Base-by-base conservation (phyloP, 2,797 vertebrate species). In the Sebastes hubbsi region DNA sequence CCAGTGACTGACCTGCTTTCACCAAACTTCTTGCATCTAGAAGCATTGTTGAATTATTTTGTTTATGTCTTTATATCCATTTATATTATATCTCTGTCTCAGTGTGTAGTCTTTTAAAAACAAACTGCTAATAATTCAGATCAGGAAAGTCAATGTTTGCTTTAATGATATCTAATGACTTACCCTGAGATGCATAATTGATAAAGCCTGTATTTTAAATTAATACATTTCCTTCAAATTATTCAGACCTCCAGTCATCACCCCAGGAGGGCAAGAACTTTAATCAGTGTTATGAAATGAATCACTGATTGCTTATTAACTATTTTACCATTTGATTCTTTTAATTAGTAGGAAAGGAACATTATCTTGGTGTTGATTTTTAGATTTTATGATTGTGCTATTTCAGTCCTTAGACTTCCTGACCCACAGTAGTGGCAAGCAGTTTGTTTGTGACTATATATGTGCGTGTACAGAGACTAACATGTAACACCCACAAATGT, bases 141-240 rank as follows among this genome's bases (percentile, higher is more conserved):
- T 63, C 16, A 62, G 24, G 52, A 58, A 77, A 62, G 22, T 54
- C 16, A 63, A 18, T 36, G 24, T 68, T 72, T 67, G 56, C 32
- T 75, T 70, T 75, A 25, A 59, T 75, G 16, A 65, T 60, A 11
- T 65, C 58, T 71, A 81, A 72, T 72, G 20, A 67, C 13, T 29
- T 60, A 36, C 42, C 18, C 25, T 62, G 20, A 66, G 72, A 75
- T 38, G 9, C 61, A 55, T 16, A 25, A 12, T 24, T 65, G 6
- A 46, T 46, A 22, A 29, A 70, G 6, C 14, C 10, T 63, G n/a
- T 29, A 63, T 73, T 29, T 63, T 22, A 69, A 74, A 49, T 73
- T 1, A 30, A 66, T 66, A 14, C 4, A 4, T 60, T 74, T 49
- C 54, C 30, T 70, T 52, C 4, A 27, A 25, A 66, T 80, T 72